Percentiles rank a stretch among this genome's conserved stretches.
Conservation (phyloP, 2,888 invertebrate genomes). For the Diachrysia chrysitis region DNA sequence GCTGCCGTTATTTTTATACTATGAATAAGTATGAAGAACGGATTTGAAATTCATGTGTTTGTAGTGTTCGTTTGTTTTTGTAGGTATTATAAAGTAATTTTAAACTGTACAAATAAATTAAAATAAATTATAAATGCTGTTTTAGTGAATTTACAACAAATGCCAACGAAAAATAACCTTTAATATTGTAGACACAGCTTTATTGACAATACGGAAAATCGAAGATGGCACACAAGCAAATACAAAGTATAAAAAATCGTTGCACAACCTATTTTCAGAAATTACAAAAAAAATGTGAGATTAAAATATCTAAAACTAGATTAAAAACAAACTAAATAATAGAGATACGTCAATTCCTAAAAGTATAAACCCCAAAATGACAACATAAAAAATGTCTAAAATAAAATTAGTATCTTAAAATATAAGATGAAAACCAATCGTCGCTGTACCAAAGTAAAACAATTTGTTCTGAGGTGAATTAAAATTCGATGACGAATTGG, state of each 20-base stretch:
- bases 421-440: conserved; percentile 35
- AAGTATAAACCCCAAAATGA: conserved; percentile 52
- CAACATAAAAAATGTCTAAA: conserved; percentile 48
- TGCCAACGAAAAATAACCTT: conserved; percentile 8
- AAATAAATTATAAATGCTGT: not conserved
- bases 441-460: conserved; percentile 33
- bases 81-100: not conserved
- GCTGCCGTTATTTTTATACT: not conserved
- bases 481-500: conserved; percentile 48
- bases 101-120: not conserved
- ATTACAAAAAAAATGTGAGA: conserved; percentile 53
- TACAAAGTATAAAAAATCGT: conserved; percentile 64
- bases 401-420: conserved; percentile 48
- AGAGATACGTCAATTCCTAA: conserved; percentile 59
- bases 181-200: conserved; percentile 29
- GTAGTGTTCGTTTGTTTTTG: not conserved
- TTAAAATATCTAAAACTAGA: conserved; percentile 57
- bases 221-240: conserved; percentile 60
- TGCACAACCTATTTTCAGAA: conserved; percentile 76
- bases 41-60: not conserved
- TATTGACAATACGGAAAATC: conserved; percentile 28
- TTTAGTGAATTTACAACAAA: not conserved
- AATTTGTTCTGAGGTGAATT: conserved; percentile 43
- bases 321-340: conserved; percentile 46
- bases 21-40: too few species aligned